A percentile compares a stretch with the other conserved stretches of the same genome.
Conservation (phyloP, 2,888 invertebrate genomes). For the Willowsia nigromaculata region DNA sequence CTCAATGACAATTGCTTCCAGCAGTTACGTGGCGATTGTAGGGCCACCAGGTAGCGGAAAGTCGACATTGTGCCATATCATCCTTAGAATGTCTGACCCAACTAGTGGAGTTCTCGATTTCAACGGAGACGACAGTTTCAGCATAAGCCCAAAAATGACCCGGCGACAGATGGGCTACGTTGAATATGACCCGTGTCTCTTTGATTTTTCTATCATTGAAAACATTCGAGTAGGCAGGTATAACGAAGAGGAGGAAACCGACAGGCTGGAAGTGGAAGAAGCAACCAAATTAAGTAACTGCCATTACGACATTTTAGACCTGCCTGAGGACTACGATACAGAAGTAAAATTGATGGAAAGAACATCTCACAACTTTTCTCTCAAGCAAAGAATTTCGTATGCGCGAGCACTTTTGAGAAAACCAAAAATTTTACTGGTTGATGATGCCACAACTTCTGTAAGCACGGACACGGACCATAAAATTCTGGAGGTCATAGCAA, state of each 20-base stretch:
- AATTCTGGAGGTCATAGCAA: conserved; percentile 55
- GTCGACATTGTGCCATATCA: conserved; percentile 47
- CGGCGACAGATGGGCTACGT: conserved; percentile 40
- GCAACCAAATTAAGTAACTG: conserved; percentile 62
- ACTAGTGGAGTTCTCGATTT: conserved; percentile 51
- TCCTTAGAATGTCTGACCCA: conserved; percentile 59
- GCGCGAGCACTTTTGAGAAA: conserved; percentile 68
- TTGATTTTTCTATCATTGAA: conserved; percentile 59
- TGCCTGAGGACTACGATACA: conserved; percentile 64
- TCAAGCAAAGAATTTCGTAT: conserved; percentile 69
- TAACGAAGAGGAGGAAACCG: not conserved
- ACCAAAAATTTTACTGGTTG: conserved; percentile 71
- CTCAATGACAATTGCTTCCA: conserved; percentile 53
- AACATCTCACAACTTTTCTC: conserved; percentile 31
- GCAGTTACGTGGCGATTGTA: conserved; percentile 68
- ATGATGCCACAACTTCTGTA: conserved; percentile 66
- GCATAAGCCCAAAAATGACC: not conserved
- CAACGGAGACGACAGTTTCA: conserved; percentile 24
- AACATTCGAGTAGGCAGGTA: conserved; percentile 58
- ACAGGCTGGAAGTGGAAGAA: conserved; percentile 42
- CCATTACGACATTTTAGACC: conserved; percentile 59
- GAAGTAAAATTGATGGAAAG: not conserved
- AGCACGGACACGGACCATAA: conserved; percentile 25
- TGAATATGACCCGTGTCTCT: conserved; percentile 61
- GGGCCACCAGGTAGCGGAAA: conserved; percentile 56